These are phyloP conservation scores for Lamproptera curius DNA, from an alignment of 2,888 invertebrate species.

Conservation along the genomic window DNA sequence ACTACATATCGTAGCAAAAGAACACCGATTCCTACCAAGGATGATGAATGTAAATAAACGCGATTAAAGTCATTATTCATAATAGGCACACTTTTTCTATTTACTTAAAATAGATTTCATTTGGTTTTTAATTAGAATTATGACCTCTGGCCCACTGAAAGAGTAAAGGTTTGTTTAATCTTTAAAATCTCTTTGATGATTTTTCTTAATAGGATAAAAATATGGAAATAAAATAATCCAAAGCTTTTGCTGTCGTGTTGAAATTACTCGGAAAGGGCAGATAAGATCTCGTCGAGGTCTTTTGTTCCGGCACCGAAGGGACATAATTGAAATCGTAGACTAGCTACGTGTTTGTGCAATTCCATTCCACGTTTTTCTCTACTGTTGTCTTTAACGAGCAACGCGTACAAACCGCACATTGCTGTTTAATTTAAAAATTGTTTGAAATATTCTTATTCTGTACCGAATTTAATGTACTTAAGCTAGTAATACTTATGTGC, in stretches of 20 bases:
- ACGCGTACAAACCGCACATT: constrained; percentile 1
- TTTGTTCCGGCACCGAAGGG: constrained; percentile 13
- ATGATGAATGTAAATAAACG: too few relatives aligned
- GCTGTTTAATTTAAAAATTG: constrained; percentile 9
- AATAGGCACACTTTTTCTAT: too few relatives aligned
- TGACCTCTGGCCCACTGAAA: too few relatives aligned
- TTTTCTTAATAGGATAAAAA: too few relatives aligned
- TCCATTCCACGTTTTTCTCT: not conserved
- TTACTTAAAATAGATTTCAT: too few relatives aligned
- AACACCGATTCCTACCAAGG: too few relatives aligned
- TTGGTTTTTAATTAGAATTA: too few relatives aligned
- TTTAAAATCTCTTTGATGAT: too few relatives aligned
- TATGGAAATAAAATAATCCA: constrained; percentile 6
- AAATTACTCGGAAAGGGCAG: constrained; percentile 7
- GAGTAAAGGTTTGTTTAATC: too few relatives aligned
- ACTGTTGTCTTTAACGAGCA: constrained; percentile 3
- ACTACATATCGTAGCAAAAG: too few relatives aligned
- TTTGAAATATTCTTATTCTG: not conserved
- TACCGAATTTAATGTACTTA: not conserved
- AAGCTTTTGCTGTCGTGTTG: constrained; percentile 3
- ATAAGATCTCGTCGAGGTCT: constrained; percentile 11
- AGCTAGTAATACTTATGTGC: not conserved
- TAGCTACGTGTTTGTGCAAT: constrained; percentile 11
- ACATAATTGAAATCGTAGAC: constrained; percentile 15
- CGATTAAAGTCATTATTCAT: too few relatives aligned